Conservation (phyloP, 2,888 invertebrate genomes). For the Diogma glabrata region DNA sequence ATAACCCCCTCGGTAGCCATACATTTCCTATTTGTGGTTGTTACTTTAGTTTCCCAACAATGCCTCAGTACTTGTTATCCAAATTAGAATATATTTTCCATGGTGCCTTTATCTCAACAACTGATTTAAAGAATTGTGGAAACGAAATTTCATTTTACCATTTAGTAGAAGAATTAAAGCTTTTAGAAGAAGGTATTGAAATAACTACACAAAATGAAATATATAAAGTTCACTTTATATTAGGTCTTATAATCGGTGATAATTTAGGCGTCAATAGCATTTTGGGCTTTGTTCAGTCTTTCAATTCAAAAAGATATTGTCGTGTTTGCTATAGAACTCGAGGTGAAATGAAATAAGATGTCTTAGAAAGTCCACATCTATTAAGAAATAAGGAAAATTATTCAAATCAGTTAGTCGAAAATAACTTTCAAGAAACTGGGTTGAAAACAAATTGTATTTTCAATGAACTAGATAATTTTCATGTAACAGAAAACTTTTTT, state of each 20-base stretch:
- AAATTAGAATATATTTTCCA: conserved; percentile 19
- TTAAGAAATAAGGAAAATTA: conserved; percentile 17
- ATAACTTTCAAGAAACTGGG: conserved; percentile 18
- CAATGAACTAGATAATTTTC: conserved; percentile 17
- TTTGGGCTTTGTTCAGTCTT: conserved; percentile 19
- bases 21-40: conserved; percentile 10
- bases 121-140: conserved; percentile 17
- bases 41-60: conserved; percentile 16
- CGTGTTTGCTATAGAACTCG: conserved; percentile 18
- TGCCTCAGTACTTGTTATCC: conserved; percentile 19
- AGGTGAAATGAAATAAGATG: conserved; percentile 15
- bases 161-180: conserved; percentile 18
- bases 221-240: conserved; percentile 18
- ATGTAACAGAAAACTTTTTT: conserved; percentile 19
- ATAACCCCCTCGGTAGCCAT: conserved; percentile 14
- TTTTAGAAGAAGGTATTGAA: conserved; percentile 15
- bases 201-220: neutral
- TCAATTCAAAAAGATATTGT: conserved; percentile 20
- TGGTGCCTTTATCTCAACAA: conserved; percentile 16
- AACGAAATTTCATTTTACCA: conserved; percentile 15
- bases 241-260: conserved; percentile 21
- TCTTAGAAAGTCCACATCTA: conserved; percentile 13
- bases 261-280: conserved; percentile 21
- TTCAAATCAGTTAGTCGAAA: conserved; percentile 12
- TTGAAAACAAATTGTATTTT: conserved; percentile 16